A percentile compares a stretch with the other conserved stretches of the same genome.
These are phyloP conservation scores for Drosophila hawaiiensis DNA, from an alignment of 2,888 invertebrate genomes.

Conservation along the genomic window DNA sequence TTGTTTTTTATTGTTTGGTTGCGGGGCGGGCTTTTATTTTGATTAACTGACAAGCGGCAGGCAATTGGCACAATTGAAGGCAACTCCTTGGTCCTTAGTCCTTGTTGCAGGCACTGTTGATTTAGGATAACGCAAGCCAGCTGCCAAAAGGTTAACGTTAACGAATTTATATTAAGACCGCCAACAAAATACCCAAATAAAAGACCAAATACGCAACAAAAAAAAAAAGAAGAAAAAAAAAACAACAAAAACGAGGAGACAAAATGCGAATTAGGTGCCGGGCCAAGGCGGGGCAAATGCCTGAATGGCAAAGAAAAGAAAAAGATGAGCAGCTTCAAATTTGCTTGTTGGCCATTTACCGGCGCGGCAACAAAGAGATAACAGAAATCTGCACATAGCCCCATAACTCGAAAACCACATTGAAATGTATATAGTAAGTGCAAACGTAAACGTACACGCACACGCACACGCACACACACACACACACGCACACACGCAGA, in stretches of 20 bases:
- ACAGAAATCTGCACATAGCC: conserved; percentile 52
- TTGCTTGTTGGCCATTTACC: conserved; percentile 64
- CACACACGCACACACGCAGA: background rate
- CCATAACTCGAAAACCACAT: conserved; percentile 59
- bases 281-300: background rate
- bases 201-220: conserved; percentile 28
- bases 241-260: conserved; percentile 1
- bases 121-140: conserved; percentile 73
- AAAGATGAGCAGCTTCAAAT: conserved; percentile 70
- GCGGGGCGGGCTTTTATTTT: conserved; percentile 72
- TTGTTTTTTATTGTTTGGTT: conserved; percentile 31
- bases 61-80: conserved; percentile 78
- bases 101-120: conserved; percentile 67
- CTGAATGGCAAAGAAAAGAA: background rate
- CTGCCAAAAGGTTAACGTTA: conserved; percentile 75
- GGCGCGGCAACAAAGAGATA: conserved; percentile 59
- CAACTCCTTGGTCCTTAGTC: conserved; percentile 40
- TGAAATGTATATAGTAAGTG: conserved; percentile 44
- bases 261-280: background rate
- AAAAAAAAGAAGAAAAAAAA: background rate
- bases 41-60: conserved; percentile 79
- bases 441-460: background rate
- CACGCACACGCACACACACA: conserved; percentile 20
- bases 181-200: conserved; percentile 40
- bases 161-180: conserved; percentile 70